Conservation (phyloP, 2,888 invertebrate species). For the Seira sanloemensis region DNA sequence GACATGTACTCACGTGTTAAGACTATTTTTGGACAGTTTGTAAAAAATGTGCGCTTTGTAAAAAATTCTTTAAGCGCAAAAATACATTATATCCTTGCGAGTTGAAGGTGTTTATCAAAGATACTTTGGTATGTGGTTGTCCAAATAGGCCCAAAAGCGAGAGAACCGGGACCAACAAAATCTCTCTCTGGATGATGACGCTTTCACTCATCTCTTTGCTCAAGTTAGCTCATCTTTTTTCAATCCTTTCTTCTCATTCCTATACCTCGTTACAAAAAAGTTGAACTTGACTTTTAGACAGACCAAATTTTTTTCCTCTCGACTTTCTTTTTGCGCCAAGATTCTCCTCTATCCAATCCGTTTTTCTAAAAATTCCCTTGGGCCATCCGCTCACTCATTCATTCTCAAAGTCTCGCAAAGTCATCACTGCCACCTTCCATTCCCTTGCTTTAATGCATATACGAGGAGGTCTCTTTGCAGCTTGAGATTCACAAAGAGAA, state of each 20-base stretch:
- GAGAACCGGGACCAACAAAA: neutral
- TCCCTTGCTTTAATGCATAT: neutral
- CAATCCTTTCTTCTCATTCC: neutral
- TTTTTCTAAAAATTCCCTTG: constrained; percentile 38
- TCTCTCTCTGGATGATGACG: constrained; percentile 30
- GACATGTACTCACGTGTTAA: no score
- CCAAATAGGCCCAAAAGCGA: neutral
- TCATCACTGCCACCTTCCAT: constrained; percentile 18
- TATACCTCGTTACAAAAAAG: constrained; percentile 57
- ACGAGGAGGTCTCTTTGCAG: neutral
- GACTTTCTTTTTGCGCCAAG: constrained; percentile 25
- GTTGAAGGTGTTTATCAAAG: no score
- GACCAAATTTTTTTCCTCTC: neutral
- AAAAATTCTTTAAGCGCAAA: no score
- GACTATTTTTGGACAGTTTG: neutral
- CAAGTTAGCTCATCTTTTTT: neutral
- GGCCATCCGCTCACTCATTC: constrained; percentile 53
- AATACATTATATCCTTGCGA: no score
- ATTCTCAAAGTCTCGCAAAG: constrained; percentile 21
- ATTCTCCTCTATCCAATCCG: constrained; percentile 47
- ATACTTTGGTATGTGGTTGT: neutral
- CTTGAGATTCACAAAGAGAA: constrained; percentile 43
- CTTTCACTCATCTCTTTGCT: constrained; percentile 21
- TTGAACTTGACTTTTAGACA: constrained; percentile 59
- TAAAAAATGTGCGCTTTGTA: no score